These are phyloP conservation scores for Mylabris phalerata DNA, from an alignment of 1,140 invertebrate species.

Conservation along the genomic window DNA sequence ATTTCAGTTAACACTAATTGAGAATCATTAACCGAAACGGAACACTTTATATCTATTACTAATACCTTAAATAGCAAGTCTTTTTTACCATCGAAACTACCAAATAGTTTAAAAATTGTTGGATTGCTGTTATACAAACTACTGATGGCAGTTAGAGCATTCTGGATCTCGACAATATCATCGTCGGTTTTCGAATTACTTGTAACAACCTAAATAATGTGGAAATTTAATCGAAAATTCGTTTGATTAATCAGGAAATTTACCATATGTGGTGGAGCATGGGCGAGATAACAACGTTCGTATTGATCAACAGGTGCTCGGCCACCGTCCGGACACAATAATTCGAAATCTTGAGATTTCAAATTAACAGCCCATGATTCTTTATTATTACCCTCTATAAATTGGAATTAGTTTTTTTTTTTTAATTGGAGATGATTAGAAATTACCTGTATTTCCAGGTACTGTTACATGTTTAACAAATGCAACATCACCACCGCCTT, in stretches of 20 bases:
- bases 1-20: no score
- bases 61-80: slow-evolving; percentile 49
- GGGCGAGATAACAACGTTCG: slow-evolving; percentile 54
- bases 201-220: slow-evolving; percentile 41
- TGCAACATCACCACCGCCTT: slow-evolving; percentile 56
- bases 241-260: slow-evolving; percentile 4
- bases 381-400: slow-evolving; percentile 51
- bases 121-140: slow-evolving; percentile 42
- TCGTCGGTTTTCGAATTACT: slow-evolving; percentile 41
- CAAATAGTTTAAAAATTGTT: slow-evolving; percentile 47
- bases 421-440: background rate
- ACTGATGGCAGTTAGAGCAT: slow-evolving; percentile 43
- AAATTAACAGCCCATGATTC: slow-evolving; percentile 48
- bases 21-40: background rate
- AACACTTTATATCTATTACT: slow-evolving; percentile 16
- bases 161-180: slow-evolving; percentile 46
- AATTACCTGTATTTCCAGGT: slow-evolving; percentile 46
- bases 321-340: slow-evolving; percentile 60
- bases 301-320: slow-evolving; percentile 47
- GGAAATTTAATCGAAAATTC: background rate
- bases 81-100: slow-evolving; percentile 42
- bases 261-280: slow-evolving; percentile 52
- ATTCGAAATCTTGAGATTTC: slow-evolving; percentile 55
- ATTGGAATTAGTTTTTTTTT: background rate
- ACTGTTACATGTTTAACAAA: slow-evolving; percentile 55